Conservation (phyloP, 2,113 vertebrate genomes). For the Chamaetylas fuelleborni region DNA sequence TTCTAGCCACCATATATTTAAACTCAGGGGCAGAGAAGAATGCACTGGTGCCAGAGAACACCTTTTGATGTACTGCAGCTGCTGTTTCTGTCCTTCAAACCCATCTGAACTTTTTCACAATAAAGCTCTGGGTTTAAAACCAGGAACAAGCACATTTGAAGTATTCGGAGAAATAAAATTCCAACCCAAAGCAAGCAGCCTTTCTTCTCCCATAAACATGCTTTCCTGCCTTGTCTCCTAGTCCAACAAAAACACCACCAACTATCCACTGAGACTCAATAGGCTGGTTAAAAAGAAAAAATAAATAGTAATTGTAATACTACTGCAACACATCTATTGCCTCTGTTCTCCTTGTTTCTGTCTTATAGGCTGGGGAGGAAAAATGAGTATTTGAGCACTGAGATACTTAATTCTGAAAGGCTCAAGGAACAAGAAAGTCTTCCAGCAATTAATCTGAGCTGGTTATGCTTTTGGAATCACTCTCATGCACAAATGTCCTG, state of each 20-base stretch:
- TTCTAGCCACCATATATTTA: not conserved
- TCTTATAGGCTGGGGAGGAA: not conserved
- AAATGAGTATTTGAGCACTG: not conserved
- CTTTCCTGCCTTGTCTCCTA: not conserved
- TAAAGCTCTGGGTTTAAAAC: not conserved
- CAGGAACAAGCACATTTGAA: not conserved
- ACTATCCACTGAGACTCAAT: not conserved
- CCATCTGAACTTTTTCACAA: not conserved
- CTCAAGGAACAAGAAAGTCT: not conserved
- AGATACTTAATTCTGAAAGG: not conserved
- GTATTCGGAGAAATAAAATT: not conserved
- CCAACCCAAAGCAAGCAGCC: not conserved
- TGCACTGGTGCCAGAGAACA: not conserved
- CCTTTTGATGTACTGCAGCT: not conserved
- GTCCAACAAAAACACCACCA: not conserved
- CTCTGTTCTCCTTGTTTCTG: not conserved
- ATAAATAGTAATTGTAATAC: not conserved
- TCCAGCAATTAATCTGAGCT: not conserved
- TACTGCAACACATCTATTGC: not conserved
- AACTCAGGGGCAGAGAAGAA: not conserved
- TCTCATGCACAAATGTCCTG: too few relatives aligned
- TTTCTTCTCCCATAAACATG: not conserved
- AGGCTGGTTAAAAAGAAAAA: not conserved
- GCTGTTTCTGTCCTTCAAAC: not conserved
- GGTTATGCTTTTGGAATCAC: not conserved